Evolutionary conservation across 1,140 invertebrate genomes (phyloP), one percentile per base, ranked within the genome.

Genomic region (Drosophila ambigua): DNA sequence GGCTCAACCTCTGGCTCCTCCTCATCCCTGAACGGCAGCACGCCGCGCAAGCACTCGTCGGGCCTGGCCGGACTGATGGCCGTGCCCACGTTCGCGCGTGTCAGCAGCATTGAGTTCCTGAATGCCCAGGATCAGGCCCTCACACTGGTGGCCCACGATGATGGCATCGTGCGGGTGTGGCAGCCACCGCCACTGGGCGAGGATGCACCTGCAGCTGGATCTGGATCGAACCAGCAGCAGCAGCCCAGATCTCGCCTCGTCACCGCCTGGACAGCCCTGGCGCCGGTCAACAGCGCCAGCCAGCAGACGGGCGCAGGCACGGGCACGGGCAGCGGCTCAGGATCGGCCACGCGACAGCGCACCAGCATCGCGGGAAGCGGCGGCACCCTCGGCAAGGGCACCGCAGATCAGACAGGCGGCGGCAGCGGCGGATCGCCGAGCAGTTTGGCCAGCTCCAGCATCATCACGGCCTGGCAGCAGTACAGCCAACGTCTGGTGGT

Each of bases 81-180:
- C 13, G 20, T 54, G 8, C 26, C 49, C 6, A n/a, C 13, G 0
- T 76, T 75, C 5, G 77, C 95, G 24, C 94, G 95, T 51, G 95
- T 99, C 43, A 96, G 97, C 7, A 93, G 96, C 39, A 92, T 98
- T 35, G 95, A 98, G 78, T 97, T 97, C 92, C 92, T 98, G n/a
- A 98, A 99, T 93, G 94, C 95, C 54, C 97, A 98, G 89, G 96
- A 98, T 90, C 93, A 95, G 59, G 93, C 95, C 2, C 50, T 92
- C 5, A 74, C 92, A 60, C 60, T 93, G 53, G 92, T 83, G 41
- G 93, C 93, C 6, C 93, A 94, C 84, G 92, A 90, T 1, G 93
- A 94, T 89, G 93, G 93, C 11, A 77, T 91, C 8, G 91, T 93
- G 65, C 91, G 93, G 23, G 92, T 92, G 4, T 94, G 93, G 93